phyloP scores from a whole-genome alignment of 2,113 vertebrate genomes.

The Hypomesus transpacificus region DNA sequence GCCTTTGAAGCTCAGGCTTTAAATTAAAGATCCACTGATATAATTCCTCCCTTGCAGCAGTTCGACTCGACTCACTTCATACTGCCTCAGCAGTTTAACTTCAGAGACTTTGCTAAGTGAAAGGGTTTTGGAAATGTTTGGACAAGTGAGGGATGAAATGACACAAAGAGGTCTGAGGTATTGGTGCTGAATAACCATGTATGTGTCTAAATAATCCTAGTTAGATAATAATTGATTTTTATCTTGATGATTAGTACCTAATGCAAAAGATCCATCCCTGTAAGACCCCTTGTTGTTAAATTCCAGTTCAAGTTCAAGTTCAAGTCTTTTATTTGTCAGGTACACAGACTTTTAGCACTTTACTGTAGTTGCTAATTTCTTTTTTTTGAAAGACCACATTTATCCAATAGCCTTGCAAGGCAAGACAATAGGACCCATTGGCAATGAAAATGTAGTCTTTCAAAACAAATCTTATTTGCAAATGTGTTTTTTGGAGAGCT shows the following conservation, averaged over 20 bases:
- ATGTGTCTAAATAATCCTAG: neutral
- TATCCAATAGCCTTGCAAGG: too few species aligned
- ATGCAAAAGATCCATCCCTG: conserved; percentile 9
- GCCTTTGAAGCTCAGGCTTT: conserved; percentile 63
- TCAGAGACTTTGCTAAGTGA: conserved; percentile 15
- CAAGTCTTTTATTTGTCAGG: too few species aligned
- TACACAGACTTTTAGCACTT: too few species aligned
- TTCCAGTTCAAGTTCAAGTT: too few species aligned
- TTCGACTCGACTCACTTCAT: conserved; percentile 34
- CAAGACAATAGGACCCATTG: too few species aligned
- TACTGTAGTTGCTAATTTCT: too few species aligned
- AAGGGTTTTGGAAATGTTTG: neutral
- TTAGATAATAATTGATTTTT: neutral
- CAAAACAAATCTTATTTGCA: too few species aligned
- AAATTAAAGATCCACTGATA: conserved; percentile 74
- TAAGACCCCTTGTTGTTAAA: too few species aligned
- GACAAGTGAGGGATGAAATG: neutral
- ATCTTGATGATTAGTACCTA: neutral
- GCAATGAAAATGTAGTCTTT: too few species aligned
- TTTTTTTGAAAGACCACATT: too few species aligned
- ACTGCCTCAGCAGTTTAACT: conserved; percentile 54
- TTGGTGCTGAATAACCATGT: neutral
- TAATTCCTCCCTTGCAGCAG: conserved; percentile 45
- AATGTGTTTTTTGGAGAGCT: too few species aligned
- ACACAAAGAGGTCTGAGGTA: neutral